Percentiles rank a stretch among this genome's conserved stretches.
These are phyloP conservation scores for Liopterus haemorrhoidalis DNA, from an alignment of 2,888 invertebrate species.

Conservation along the genomic window DNA sequence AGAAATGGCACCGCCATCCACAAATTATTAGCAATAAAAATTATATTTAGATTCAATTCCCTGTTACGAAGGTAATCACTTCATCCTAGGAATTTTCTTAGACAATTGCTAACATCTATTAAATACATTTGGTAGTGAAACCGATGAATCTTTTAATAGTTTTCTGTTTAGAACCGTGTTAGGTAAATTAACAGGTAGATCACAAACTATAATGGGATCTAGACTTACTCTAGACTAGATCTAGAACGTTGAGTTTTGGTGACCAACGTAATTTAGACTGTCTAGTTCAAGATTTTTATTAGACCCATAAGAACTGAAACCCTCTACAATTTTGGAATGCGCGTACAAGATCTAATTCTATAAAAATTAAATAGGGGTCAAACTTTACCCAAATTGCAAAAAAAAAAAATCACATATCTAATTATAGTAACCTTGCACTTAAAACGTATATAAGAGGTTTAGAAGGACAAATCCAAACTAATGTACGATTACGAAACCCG, in stretches of 20 bases:
- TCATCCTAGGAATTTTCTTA: conserved; percentile 15
- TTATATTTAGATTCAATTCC: too few relatives aligned
- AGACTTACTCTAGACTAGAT: neutral
- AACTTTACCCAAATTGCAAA: neutral
- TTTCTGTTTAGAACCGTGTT: too few relatives aligned
- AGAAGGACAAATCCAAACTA: conserved; percentile 10
- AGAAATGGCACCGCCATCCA: too few relatives aligned
- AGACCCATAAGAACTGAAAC: conserved; percentile 4
- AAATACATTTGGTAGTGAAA: too few relatives aligned
- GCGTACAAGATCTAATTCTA: neutral
- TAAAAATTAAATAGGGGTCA: neutral
- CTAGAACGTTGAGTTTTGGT: neutral
- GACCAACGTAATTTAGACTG: too few relatives aligned
- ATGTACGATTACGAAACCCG: conserved; percentile 5
- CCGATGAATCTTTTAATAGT: too few relatives aligned
- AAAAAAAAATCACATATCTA: conserved; percentile 1
- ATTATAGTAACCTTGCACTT: conserved; percentile 8
- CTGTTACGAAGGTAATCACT: too few relatives aligned
- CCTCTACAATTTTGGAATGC: conserved; percentile 2
- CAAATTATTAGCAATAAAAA: too few relatives aligned
- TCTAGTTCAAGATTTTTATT: too few relatives aligned
- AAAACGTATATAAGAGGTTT: conserved; percentile 11
- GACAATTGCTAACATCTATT: too few relatives aligned
- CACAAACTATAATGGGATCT: neutral
- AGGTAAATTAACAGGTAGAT: neutral